phyloP scores from a whole-genome alignment of 2,888 invertebrate genomes.

The Dione juno region DNA sequence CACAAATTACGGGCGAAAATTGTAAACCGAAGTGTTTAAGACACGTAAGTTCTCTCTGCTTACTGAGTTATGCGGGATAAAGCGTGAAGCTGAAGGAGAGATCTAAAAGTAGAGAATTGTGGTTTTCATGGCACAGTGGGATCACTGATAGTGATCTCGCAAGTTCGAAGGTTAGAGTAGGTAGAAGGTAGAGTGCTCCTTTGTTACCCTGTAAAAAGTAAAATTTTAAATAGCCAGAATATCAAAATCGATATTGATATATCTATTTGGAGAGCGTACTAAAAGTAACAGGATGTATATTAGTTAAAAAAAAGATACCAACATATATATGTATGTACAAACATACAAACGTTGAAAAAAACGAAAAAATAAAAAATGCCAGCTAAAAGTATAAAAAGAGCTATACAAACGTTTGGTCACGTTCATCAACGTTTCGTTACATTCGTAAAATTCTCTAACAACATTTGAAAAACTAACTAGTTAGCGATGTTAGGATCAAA shows the following conservation, averaged over 20 bases:
- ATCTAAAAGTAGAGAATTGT: too few species aligned
- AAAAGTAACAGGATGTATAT: neutral
- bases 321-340: neutral
- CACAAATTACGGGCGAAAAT: too few species aligned
- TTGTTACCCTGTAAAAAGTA: too few species aligned
- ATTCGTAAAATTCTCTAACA: constrained; percentile 28
- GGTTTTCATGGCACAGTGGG: too few species aligned
- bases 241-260: neutral
- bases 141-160: too few species aligned
- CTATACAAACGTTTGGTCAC: constrained; percentile 33
- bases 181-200: too few species aligned
- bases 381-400: constrained; percentile 10
- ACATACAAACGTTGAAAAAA: neutral
- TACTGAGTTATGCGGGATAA: too few species aligned
- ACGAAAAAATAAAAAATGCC: neutral
- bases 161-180: too few species aligned
- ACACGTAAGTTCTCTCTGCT: too few species aligned
- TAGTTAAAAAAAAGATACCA: neutral
- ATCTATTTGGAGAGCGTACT: too few species aligned
- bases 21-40: too few species aligned
- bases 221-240: neutral
- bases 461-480: constrained; percentile 29
- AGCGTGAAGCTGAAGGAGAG: too few species aligned
- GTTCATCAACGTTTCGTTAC: constrained; percentile 33
- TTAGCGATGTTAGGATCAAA: constrained; percentile 14